Conservation (phyloP, 1,140 invertebrate genomes). For the Zaprionus ornatus region DNA sequence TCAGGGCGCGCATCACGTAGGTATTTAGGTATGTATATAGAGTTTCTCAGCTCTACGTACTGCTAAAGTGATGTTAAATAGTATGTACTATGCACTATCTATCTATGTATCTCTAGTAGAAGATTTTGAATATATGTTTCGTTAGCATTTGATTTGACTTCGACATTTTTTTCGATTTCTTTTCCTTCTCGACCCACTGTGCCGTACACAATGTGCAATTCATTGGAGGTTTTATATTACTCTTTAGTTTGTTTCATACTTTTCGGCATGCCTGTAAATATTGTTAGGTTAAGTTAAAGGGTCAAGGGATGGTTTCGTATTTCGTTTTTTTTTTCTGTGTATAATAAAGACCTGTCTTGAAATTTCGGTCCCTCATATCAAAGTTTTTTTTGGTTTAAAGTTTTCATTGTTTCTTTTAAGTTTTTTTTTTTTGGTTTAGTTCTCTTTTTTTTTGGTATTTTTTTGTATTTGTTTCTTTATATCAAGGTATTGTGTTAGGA, state of each 20-base stretch:
- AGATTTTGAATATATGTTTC: constrained; percentile 29
- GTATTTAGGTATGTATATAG: neutral
- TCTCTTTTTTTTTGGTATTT: constrained; percentile 4
- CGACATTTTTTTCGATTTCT: constrained; percentile 1
- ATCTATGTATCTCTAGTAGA: neutral
- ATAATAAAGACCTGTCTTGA: constrained; percentile 78
- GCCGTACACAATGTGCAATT: constrained; percentile 7
- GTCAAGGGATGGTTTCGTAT: constrained; percentile 15
- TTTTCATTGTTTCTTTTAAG: constrained; percentile 10
- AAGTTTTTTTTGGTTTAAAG: constrained; percentile 54
- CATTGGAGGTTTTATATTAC: neutral
- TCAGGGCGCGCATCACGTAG: neutral
- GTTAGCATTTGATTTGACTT: constrained; percentile 4
- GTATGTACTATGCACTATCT: constrained; percentile 4
- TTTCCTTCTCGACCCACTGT: constrained; percentile 11
- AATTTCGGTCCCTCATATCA: constrained; percentile 79
- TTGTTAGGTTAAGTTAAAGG: constrained; percentile 2
- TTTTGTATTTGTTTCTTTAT: constrained; percentile 25
- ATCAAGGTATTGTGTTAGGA: constrained; percentile 61
- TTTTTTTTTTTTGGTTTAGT: constrained; percentile 15
- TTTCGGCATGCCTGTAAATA: constrained; percentile 11
- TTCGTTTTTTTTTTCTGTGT: constrained; percentile 42
- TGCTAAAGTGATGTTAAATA: neutral
- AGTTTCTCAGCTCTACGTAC: constrained; percentile 13
- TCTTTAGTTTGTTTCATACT: neutral